phyloP scores from a whole-genome alignment of 92 coral and sea anemone genomes.

The Isaurus tuberculatus region DNA sequence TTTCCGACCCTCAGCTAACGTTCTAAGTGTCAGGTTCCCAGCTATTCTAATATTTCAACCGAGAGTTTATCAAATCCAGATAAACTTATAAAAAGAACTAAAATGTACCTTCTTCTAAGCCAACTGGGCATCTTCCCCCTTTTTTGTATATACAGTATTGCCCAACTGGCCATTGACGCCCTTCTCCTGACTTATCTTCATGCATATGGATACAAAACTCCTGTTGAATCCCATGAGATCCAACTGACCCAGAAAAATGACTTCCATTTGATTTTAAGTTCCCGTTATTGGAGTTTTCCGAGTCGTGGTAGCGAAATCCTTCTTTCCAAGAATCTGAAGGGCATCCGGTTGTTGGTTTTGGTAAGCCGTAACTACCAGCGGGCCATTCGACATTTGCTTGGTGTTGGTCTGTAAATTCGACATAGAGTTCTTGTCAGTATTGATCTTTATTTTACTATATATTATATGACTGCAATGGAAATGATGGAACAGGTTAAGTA shows the following conservation, averaged over 20 bases:
- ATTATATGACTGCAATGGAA: too few species aligned
- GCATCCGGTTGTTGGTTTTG: slow-evolving; percentile 80
- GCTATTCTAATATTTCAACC: neutral
- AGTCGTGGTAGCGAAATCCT: slow-evolving; percentile 89
- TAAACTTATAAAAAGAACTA: neutral
- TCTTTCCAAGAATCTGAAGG: slow-evolving; percentile 77
- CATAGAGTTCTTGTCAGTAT: neutral
- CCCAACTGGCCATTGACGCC: slow-evolving; percentile 76
- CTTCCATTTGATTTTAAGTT: slow-evolving; percentile 69
- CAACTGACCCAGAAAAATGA: slow-evolving; percentile 77
- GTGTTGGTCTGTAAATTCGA: slow-evolving; percentile 36
- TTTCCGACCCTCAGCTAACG: too few species aligned
- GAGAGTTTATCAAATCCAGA: neutral
- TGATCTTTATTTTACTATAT: neutral
- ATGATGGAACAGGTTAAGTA: too few species aligned
- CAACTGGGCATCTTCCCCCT: slow-evolving; percentile 71
- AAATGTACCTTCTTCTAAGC: slow-evolving; percentile 67
- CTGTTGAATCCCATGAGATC: slow-evolving; percentile 75
- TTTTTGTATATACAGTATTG: slow-evolving; percentile 83
- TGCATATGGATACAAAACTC: slow-evolving; percentile 78
- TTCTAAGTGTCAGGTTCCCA: too few species aligned
- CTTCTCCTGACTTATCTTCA: neutral
- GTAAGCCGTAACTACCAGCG: slow-evolving; percentile 80
- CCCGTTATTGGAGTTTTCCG: slow-evolving; percentile 73
- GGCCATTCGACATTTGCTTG: slow-evolving; percentile 70